Conservation (phyloP, 2,797 vertebrate species). For the Parambassis ranga region DNA sequence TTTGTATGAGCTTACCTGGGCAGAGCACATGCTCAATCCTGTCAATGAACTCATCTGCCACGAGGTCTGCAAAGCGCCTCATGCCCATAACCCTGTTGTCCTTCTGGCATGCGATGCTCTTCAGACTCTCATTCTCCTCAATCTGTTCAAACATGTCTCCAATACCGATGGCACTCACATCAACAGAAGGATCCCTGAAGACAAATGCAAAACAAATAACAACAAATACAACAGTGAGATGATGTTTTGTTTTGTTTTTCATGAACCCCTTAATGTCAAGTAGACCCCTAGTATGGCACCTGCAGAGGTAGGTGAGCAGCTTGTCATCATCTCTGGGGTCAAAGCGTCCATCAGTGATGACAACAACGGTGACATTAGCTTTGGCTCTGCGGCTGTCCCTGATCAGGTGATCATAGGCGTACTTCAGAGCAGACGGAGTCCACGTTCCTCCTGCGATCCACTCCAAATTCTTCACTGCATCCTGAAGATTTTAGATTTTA, state of each 20-base stretch:
- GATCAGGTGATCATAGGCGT: slow-evolving; percentile 93
- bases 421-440: slow-evolving; percentile 96
- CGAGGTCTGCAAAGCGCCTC: slow-evolving; percentile 93
- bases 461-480: slow-evolving; percentile 91
- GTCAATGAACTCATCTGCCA: slow-evolving; percentile 95
- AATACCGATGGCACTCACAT: slow-evolving; percentile 94
- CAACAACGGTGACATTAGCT: slow-evolving; percentile 93
- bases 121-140: slow-evolving; percentile 89
- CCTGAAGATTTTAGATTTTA: no score
- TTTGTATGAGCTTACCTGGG: slow-evolving; percentile 79
- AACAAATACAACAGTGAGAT: slow-evolving; percentile 15
- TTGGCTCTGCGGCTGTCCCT: slow-evolving; percentile 88
- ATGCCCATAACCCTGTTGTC: slow-evolving; percentile 86
- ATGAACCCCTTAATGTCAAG: not conserved
- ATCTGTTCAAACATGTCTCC: slow-evolving; percentile 94
- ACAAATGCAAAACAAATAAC: slow-evolving; percentile 4
- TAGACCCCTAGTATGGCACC: slow-evolving; percentile 6
- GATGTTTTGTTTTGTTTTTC: not conserved
- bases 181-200: slow-evolving; percentile 73
- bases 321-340: slow-evolving; percentile 92
- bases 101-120: slow-evolving; percentile 88
- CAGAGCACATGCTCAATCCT: slow-evolving; percentile 90
- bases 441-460: slow-evolving; percentile 99
- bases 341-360: slow-evolving; percentile 95
- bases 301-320: slow-evolving; percentile 88